phyloP scores from a whole-genome alignment of 2,797 vertebrate genomes.

The Pristis pectinata region DNA sequence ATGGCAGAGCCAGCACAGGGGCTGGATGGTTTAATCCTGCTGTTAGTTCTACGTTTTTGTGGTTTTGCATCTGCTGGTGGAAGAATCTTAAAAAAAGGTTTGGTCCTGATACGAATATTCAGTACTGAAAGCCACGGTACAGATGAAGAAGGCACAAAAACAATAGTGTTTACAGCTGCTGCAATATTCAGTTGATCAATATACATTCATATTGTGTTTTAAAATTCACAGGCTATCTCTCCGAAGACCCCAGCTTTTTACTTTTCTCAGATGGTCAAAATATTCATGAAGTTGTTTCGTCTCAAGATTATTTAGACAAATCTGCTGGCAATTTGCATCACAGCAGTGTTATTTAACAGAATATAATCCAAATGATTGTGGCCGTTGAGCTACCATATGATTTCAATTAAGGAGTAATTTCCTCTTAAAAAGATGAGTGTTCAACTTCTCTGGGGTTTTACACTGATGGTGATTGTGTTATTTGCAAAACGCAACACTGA shows the following conservation, averaged over 20 bases:
- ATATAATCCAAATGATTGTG: not conserved
- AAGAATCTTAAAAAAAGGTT: not conserved
- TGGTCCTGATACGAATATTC: no score
- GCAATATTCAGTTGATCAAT: not conserved
- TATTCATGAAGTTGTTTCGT: not conserved
- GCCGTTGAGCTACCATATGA: not conserved
- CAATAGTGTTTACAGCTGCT: not conserved
- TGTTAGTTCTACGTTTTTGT: not conserved
- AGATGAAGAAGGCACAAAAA: not conserved
- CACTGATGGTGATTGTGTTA: not conserved
- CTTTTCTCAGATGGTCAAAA: not conserved
- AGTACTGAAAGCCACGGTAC: not conserved
- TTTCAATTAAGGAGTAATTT: not conserved
- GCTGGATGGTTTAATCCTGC: not conserved
- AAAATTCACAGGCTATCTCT: not conserved
- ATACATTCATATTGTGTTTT: not conserved
- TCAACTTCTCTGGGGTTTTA: not conserved
- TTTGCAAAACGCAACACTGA: not conserved
- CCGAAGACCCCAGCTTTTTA: not conserved
- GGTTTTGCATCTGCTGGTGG: not conserved
- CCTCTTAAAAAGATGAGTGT: not conserved
- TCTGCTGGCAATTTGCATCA: not conserved
- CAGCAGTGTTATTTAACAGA: not conserved
- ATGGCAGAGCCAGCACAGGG: not conserved
- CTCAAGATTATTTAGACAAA: not conserved